Evolutionary conservation across 2,888 invertebrate species (phyloP).

Genomic region (Thymelicus sylvestris): DNA sequence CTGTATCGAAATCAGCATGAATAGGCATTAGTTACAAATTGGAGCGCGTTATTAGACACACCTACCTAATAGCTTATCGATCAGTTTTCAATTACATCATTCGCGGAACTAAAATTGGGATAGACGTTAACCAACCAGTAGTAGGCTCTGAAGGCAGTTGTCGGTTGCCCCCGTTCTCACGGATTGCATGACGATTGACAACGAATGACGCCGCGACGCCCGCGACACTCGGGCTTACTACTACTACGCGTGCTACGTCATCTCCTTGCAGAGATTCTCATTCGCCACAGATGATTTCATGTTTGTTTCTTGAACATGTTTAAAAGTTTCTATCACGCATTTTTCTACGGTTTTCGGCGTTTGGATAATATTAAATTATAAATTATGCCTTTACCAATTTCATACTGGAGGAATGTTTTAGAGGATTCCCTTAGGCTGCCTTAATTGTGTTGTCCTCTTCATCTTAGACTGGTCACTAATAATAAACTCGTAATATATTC

Average conservation of each 20-base stretch:
- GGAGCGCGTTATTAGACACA: slow-evolving; percentile 39
- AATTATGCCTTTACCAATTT: too few relatives aligned
- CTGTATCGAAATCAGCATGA: slow-evolving; percentile 30
- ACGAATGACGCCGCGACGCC: not conserved
- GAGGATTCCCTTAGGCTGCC: too few relatives aligned
- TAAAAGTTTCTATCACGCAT: too few relatives aligned
- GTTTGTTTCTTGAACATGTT: too few relatives aligned
- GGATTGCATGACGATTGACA: slow-evolving; percentile 27
- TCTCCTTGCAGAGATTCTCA: slow-evolving; percentile 9
- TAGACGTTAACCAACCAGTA: slow-evolving; percentile 37
- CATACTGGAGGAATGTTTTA: too few relatives aligned
- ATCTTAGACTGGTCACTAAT: not conserved
- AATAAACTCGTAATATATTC: not conserved
- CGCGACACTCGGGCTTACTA: slow-evolving; percentile 13
- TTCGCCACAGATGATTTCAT: not conserved
- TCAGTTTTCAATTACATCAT: slow-evolving; percentile 40
- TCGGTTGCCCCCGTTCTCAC: slow-evolving; percentile 33
- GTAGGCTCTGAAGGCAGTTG: slow-evolving; percentile 18
- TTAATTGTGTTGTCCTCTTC: not conserved
- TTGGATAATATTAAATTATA: too few relatives aligned
- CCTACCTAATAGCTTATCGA: slow-evolving; percentile 37
- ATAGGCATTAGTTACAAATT: slow-evolving; percentile 37
- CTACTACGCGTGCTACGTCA: slow-evolving; percentile 8
- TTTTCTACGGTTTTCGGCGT: too few relatives aligned
- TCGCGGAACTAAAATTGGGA: slow-evolving; percentile 36